phyloP scores from a whole-genome alignment of 2,888 invertebrate species.

The Athripsodes cinereus region DNA sequence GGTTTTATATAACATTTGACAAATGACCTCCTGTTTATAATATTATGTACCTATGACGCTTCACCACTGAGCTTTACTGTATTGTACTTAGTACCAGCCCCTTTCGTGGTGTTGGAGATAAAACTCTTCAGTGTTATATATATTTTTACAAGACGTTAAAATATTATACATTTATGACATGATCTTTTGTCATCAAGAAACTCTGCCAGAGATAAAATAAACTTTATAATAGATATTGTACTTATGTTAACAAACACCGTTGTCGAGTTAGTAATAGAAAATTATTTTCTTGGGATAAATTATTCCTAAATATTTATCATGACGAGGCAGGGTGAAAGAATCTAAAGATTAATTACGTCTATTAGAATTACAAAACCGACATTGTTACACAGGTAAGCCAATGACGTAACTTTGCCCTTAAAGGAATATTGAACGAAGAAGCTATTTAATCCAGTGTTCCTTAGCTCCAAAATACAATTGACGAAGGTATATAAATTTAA shows the following conservation, averaged over 20 bases:
- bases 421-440: too few species aligned
- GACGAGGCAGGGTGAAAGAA: too few species aligned
- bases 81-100: background rate
- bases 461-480: too few species aligned
- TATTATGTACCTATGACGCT: slow-evolving; percentile 19
- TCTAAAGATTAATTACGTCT: too few species aligned
- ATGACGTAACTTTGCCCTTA: too few species aligned
- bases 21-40: slow-evolving; percentile 22
- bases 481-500: too few species aligned
- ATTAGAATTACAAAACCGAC: too few species aligned
- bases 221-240: background rate
- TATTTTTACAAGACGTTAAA: background rate
- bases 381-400: too few species aligned
- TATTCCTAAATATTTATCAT: too few species aligned
- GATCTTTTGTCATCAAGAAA: background rate
- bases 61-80: slow-evolving; percentile 7
- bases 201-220: background rate
- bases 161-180: background rate
- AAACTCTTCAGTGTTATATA: slow-evolving; percentile 7
- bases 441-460: too few species aligned
- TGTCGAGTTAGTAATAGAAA: too few species aligned
- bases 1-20: slow-evolving; percentile 19
- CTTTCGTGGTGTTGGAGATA: slow-evolving; percentile 17
- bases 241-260: background rate
- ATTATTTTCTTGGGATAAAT: too few species aligned